Percentiles rank a stretch among this genome's conserved stretches.
phyloP scores from a whole-genome alignment of 2,888 invertebrate species.

The Ceraclea dissimilis region DNA sequence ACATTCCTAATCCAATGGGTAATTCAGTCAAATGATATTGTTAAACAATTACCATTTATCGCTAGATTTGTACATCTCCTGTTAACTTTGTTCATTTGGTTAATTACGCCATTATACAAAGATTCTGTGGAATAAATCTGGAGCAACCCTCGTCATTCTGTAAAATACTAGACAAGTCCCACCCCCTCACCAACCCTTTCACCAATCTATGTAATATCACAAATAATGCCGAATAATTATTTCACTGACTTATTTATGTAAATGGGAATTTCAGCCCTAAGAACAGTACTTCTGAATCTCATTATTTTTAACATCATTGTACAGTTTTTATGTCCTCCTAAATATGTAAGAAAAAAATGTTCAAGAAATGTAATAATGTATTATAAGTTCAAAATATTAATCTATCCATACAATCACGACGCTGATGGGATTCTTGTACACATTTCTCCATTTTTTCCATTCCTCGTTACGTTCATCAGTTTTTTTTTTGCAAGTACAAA shows the following conservation, averaged over 20 bases:
- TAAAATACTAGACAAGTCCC: background rate
- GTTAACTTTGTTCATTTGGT: constrained; percentile 13
- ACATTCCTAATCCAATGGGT: background rate
- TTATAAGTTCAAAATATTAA: too few relatives aligned
- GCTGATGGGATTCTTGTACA: too few relatives aligned
- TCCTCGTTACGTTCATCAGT: too few relatives aligned
- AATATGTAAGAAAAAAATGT: too few relatives aligned
- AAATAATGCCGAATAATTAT: background rate
- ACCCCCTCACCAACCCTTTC: background rate
- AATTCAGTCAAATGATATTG: constrained; percentile 11
- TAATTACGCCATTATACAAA: constrained; percentile 13
- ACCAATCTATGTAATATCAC: background rate
- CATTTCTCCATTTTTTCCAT: too few relatives aligned
- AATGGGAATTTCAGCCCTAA: too few relatives aligned
- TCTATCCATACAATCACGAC: too few relatives aligned
- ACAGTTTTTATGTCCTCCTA: too few relatives aligned
- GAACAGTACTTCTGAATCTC: too few relatives aligned
- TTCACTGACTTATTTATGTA: background rate
- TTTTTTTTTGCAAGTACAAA: too few relatives aligned
- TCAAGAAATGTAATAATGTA: too few relatives aligned
- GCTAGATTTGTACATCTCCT: constrained; percentile 2
- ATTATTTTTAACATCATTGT: too few relatives aligned
- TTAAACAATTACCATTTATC: constrained; percentile 14
- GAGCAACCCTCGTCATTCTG: background rate
- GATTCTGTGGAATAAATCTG: constrained; percentile 3